A percentile compares a stretch with the other conserved stretches of the same genome.
phyloP scores from a whole-genome alignment of 2,113 vertebrate genomes.

The Tetraodon nigroviridis region DNA sequence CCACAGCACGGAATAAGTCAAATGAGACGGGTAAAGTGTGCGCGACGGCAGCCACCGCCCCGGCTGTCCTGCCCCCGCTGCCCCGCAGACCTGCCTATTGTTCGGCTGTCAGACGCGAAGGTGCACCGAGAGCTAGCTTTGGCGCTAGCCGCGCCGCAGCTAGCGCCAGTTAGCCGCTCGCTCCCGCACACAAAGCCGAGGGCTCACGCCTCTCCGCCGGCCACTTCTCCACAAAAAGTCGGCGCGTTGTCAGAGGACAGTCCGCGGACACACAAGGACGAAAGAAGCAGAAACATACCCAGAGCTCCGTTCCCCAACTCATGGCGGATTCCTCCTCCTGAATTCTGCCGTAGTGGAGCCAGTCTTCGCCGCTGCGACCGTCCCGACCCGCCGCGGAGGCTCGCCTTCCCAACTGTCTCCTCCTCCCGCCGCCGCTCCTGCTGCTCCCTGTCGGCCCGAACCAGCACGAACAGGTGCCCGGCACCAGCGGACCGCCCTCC shows the following conservation, averaged over 20 bases:
- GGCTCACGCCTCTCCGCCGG: conserved; percentile 54
- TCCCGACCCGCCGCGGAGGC: conserved; percentile 48
- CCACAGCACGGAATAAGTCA: background rate
- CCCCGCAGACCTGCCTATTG: conserved; percentile 47
- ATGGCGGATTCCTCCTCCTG: conserved; percentile 48
- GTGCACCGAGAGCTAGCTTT: conserved; percentile 61
- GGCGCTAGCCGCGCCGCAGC: conserved; percentile 30
- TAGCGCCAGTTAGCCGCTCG: conserved; percentile 41
- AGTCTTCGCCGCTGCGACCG: conserved; percentile 44
- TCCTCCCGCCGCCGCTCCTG: conserved; percentile 14
- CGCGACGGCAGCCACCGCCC: too few relatives aligned
- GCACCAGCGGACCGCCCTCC: background rate
- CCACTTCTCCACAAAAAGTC: conserved; percentile 13
- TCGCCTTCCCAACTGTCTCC: conserved; percentile 38
- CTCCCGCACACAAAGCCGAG: conserved; percentile 45
- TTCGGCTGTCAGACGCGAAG: conserved; percentile 63
- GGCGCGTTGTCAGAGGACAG: background rate
- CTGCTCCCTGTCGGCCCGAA: conserved; percentile 19
- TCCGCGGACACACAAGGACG: background rate
- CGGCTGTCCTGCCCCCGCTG: background rate
- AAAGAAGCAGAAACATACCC: conserved; percentile 51
- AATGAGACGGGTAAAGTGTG: background rate
- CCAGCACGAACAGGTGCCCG: conserved; percentile 15
- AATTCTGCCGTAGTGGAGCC: conserved; percentile 54
- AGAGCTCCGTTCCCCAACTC: conserved; percentile 74